Conservation (phyloP, 2,113 vertebrate genomes). For the Natator depressus region DNA sequence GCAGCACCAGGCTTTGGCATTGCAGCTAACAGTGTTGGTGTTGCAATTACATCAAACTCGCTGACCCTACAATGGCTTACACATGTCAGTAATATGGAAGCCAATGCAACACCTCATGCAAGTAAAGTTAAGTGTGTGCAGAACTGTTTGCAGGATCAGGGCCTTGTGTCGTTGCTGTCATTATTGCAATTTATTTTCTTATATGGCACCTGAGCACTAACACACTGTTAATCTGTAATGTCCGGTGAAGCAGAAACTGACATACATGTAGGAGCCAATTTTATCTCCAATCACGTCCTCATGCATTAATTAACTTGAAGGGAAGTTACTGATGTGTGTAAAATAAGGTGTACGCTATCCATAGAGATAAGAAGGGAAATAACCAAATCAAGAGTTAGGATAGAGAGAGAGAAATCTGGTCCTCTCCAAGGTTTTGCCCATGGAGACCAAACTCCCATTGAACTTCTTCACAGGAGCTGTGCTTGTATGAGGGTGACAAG, state of each 20-base stretch:
- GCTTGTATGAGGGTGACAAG: not conserved
- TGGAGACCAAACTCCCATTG: not conserved
- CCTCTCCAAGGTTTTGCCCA: not conserved
- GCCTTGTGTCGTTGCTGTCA: not conserved
- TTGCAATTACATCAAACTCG: not conserved
- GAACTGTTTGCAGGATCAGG: not conserved
- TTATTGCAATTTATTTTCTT: not conserved
- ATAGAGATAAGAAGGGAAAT: accelerated
- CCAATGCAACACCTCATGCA: not conserved
- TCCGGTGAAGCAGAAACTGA: accelerated
- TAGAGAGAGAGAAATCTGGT: not conserved
- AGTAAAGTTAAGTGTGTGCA: accelerated
- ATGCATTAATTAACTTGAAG: not conserved
- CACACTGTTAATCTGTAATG: not conserved
- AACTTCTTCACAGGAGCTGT: not conserved
- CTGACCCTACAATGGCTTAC: not conserved
- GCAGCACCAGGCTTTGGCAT: not conserved
- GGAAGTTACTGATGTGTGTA: not conserved
- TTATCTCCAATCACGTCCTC: not conserved
- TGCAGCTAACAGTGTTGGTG: not conserved
- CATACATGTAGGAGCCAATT: accelerated
- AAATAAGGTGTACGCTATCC: not conserved
- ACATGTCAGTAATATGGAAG: not conserved
- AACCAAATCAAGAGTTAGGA: not conserved
- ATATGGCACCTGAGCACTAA: not conserved